A percentile compares a stretch with the other conserved stretches of the same genome.
These are phyloP conservation scores for Tolypeutes matacus DNA, from an alignment of 2,797 vertebrate genomes.

Conservation along the genomic window DNA sequence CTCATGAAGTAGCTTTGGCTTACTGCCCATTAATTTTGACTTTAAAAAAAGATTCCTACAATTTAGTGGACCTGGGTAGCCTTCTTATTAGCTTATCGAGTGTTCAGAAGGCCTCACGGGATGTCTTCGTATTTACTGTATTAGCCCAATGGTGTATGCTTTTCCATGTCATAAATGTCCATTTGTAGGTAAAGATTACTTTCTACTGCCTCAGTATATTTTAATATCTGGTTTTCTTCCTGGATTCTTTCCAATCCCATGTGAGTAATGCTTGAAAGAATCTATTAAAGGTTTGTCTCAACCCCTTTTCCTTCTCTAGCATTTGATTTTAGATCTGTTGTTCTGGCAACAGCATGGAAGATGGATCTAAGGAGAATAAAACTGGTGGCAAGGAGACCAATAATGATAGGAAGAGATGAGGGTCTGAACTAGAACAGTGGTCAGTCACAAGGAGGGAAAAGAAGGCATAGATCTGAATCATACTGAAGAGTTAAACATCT, in stretches of 20 bases:
- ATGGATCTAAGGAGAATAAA: constrained; percentile 27
- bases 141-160: not conserved
- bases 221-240: constrained; percentile 52
- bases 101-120: not conserved
- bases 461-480: not conserved
- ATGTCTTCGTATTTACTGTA: not conserved
- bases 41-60: not conserved
- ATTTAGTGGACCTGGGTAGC: not conserved
- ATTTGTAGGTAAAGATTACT: not conserved
- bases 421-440: not conserved
- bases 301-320: not conserved
- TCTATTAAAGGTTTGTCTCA: constrained; percentile 58
- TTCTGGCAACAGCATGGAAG: not conserved
- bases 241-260: not conserved
- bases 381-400: not conserved
- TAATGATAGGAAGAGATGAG: not conserved
- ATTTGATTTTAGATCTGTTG: not conserved
- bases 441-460: not conserved
- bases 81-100: not conserved
- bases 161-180: not conserved
- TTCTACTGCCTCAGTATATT: not conserved
- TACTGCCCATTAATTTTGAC: not conserved
- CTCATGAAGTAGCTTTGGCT: not conserved
- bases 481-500: not conserved
- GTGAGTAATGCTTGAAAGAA: constrained; percentile 25